Conservation (phyloP, 2,888 invertebrate genomes). For the Caenorhabditis afra region DNA sequence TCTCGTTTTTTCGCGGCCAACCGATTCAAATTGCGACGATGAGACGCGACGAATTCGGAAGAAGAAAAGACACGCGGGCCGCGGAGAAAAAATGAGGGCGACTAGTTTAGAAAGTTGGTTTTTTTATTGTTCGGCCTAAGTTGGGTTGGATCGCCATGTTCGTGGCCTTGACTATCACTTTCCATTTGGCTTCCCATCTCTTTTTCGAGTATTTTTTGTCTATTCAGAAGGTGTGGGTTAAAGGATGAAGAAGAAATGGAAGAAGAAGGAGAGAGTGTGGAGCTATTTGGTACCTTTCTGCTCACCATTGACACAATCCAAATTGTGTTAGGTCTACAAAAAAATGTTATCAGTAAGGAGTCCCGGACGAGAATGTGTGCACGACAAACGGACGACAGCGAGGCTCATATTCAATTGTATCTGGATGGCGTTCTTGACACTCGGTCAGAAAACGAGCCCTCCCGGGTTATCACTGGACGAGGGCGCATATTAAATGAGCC, state of each 20-base stretch:
- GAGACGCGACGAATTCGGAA: constrained; percentile 36
- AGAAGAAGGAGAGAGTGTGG: neutral
- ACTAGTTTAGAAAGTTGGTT: constrained; percentile 44
- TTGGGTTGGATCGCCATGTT: constrained; percentile 4
- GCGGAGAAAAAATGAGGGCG: constrained; percentile 30
- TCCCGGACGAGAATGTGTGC: constrained; percentile 47
- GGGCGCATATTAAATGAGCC: constrained; percentile 1
- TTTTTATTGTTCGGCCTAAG: constrained; percentile 27
- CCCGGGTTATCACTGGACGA: constrained; percentile 22
- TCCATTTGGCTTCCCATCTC: constrained; percentile 12
- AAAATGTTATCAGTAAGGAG: constrained; percentile 41
- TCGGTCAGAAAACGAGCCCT: neutral
- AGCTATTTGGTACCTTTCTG: constrained; percentile 4
- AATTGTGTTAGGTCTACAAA: constrained; percentile 18
- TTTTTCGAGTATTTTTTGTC: too few species aligned
- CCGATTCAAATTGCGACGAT: constrained; percentile 45
- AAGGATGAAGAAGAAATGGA: neutral
- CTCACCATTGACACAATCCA: neutral
- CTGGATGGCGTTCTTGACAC: constrained; percentile 3
- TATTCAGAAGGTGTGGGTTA: too few species aligned
- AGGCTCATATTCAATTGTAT: constrained; percentile 6
- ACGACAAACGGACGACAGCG: constrained; percentile 23
- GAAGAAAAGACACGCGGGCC: neutral
- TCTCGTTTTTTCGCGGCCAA: constrained; percentile 57
- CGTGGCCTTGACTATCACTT: constrained; percentile 36